Evolutionary conservation across 2,888 invertebrate species (phyloP).

Genomic region (Callimorpha dominula): DNA sequence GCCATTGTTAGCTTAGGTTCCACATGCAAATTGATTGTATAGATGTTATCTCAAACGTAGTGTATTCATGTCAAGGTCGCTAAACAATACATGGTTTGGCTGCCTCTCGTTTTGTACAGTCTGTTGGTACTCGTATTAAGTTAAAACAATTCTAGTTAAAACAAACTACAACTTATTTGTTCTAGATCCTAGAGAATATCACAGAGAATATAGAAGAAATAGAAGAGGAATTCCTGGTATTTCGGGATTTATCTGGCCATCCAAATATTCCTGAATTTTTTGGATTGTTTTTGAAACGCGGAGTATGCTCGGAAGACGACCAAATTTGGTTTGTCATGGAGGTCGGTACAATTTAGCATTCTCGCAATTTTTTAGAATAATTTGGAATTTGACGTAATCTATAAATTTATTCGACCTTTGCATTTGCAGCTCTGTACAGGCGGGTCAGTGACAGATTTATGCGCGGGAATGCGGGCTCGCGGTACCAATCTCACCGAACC

Average conservation of each 20-base stretch:
- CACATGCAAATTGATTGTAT: conserved; percentile 71
- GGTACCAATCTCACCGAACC: conserved; percentile 88
- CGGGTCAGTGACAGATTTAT: conserved; percentile 93
- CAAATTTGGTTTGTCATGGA: conserved; percentile 95
- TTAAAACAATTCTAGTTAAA: conserved; percentile 37
- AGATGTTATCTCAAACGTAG: conserved; percentile 74
- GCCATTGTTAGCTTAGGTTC: conserved; percentile 70
- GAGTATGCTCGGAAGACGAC: conserved; percentile 88
- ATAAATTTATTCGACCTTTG: conserved; percentile 47
- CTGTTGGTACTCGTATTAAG: conserved; percentile 35
- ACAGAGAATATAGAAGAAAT: conserved; percentile 94
- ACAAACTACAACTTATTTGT: neutral
- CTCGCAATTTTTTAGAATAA: conserved; percentile 39
- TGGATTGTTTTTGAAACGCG: conserved; percentile 90
- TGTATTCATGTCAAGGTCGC: conserved; percentile 78
- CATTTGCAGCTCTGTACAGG: conserved; percentile 90
- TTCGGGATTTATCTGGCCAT: conserved; percentile 91
- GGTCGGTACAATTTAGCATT: conserved; percentile 76
- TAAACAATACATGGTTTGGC: conserved; percentile 70
- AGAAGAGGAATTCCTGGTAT: conserved; percentile 92
- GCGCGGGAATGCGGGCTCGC: conserved; percentile 89
- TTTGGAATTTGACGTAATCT: conserved; percentile 39
- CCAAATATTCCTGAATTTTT: conserved; percentile 92
- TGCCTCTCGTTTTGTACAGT: conserved; percentile 60
- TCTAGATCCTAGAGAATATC: conserved; percentile 90